phyloP scores from a whole-genome alignment of 2,113 vertebrate species.

The Entelurus aequoreus region DNA sequence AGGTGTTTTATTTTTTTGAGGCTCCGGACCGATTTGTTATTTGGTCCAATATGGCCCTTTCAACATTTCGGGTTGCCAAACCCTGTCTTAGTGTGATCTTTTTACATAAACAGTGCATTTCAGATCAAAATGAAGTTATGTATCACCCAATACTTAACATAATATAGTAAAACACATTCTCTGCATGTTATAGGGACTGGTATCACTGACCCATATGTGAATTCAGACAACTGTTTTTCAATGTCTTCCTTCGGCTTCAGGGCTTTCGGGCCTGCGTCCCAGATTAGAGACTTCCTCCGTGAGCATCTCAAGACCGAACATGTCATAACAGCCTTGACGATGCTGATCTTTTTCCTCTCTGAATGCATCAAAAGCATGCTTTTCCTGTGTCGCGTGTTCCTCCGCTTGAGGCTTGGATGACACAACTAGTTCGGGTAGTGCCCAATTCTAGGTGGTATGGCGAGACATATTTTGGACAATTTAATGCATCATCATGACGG shows the following conservation, averaged over 20 bases:
- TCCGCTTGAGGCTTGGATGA: background rate
- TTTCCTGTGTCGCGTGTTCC: background rate
- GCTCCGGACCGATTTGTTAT: too few relatives aligned
- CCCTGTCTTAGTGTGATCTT: too few relatives aligned
- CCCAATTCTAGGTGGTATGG: background rate
- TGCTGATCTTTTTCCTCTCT: background rate
- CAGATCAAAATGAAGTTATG: too few relatives aligned
- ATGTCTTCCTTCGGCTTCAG: constrained; percentile 14
- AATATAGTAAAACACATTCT: background rate
- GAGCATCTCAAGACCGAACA: constrained; percentile 9
- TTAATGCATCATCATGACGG: background rate
- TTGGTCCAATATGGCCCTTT: too few relatives aligned
- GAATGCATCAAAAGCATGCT: constrained; percentile 4
- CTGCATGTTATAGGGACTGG: background rate
- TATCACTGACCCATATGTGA: constrained; percentile 8
- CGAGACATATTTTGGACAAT: background rate
- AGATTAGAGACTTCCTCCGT: constrained; percentile 15
- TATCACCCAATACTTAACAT: too few relatives aligned
- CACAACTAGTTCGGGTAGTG: background rate
- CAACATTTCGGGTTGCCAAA: too few relatives aligned
- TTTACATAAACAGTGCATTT: too few relatives aligned
- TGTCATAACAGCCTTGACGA: constrained; percentile 9
- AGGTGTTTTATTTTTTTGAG: too few relatives aligned
- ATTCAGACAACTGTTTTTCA: constrained; percentile 15
- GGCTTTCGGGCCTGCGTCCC: constrained; percentile 8